A percentile compares a stretch with the other conserved stretches of the same genome.
Conservation (phyloP, 2,113 vertebrate genomes). For the Zonotrichia leucophrys region DNA sequence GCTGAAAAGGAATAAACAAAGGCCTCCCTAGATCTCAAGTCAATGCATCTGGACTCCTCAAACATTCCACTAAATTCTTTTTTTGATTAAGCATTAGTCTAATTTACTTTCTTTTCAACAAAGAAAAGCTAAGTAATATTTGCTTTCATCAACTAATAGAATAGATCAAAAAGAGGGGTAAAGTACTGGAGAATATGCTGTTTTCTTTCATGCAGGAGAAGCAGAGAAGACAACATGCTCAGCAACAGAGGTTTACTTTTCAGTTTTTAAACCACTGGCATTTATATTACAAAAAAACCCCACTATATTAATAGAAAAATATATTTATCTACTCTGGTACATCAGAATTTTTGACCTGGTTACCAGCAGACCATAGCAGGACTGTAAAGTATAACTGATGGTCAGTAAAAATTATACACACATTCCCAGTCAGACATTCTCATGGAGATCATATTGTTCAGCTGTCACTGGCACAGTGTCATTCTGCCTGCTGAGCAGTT, state of each 20-base stretch:
- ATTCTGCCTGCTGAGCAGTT: not conserved
- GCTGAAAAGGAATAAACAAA: not conserved
- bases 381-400: not conserved
- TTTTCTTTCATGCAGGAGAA: not conserved
- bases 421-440: not conserved
- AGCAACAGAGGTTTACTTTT: not conserved
- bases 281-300: not conserved
- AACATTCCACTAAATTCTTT: not conserved
- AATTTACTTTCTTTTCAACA: not conserved
- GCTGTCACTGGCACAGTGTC: not conserved
- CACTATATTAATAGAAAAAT: not conserved
- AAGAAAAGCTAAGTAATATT: not conserved
- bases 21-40: not conserved
- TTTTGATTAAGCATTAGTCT: not conserved
- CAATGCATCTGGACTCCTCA: not conserved
- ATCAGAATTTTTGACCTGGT: not conserved
- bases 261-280: not conserved
- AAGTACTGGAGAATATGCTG: not conserved
- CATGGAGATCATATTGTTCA: not conserved
- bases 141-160: not conserved
- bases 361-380: not conserved
- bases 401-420: not conserved
- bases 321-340: not conserved
- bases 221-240: not conserved
- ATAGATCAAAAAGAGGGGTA: not conserved